Evolutionary conservation across 2,113 vertebrate species (phyloP).

Genomic region (Stictonetta naevosa): DNA sequence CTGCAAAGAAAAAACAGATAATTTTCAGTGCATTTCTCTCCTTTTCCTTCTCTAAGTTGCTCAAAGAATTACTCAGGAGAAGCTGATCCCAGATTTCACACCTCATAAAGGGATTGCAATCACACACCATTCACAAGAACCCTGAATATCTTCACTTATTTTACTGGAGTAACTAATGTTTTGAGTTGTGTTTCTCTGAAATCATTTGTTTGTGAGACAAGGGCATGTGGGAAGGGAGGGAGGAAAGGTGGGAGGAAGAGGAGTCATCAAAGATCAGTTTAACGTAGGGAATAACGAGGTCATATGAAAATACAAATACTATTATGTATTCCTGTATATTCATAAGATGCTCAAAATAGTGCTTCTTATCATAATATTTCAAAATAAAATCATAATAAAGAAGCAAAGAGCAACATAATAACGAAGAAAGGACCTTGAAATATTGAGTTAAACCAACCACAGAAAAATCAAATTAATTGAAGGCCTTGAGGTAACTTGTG

Average conservation of each 20-base stretch:
- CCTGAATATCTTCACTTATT: not conserved
- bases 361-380: not conserved
- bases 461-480: slow-evolving; percentile 57
- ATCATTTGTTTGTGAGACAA: not conserved
- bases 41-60: not conserved
- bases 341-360: not conserved
- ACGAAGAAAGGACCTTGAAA: slow-evolving; percentile 43
- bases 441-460: slow-evolving; percentile 33
- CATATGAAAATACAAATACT: not conserved
- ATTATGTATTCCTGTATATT: not conserved
- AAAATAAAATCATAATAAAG: slow-evolving; percentile 12
- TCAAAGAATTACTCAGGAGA: not conserved
- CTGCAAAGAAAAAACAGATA: not conserved
- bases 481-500: slow-evolving; percentile 53
- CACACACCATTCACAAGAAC: not conserved
- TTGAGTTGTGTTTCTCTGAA: not conserved
- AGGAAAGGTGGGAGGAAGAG: accelerated
- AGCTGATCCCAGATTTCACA: not conserved
- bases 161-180: not conserved
- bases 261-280: not conserved
- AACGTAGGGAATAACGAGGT: not conserved
- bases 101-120: not conserved
- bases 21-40: not conserved
- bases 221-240: accelerated
- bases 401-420: not conserved